These are phyloP conservation scores for Thaumatotibia leucotreta DNA, from an alignment of 1,140 invertebrate species.

Conservation along the genomic window DNA sequence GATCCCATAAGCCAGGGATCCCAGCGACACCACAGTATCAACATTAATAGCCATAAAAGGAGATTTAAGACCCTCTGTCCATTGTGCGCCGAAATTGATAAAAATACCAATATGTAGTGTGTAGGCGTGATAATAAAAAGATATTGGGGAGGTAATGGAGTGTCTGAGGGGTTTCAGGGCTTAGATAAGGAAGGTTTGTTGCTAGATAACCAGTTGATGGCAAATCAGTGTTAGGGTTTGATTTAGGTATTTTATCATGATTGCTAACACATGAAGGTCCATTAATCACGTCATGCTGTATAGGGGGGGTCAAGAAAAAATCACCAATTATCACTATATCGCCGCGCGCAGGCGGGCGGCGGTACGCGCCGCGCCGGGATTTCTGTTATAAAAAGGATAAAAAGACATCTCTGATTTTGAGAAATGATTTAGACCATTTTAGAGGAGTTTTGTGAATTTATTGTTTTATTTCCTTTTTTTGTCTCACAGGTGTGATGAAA, in stretches of 20 bases:
- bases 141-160: neutral
- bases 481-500: no score
- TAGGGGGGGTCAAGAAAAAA: no score
- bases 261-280: no score
- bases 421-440: no score
- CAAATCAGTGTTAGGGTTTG: neutral
- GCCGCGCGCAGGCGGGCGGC: no score
- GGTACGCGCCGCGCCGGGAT: no score
- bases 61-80: slow-evolving; percentile 3
- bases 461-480: no score
- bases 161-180: neutral
- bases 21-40: neutral
- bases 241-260: neutral
- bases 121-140: slow-evolving; percentile 3
- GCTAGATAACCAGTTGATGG: neutral
- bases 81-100: slow-evolving; percentile 12
- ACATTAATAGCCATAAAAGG: slow-evolving; percentile 12
- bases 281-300: no score
- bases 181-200: neutral
- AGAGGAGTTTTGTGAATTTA: no score
- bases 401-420: no score
- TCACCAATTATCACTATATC: no score
- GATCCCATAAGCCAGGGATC: neutral
- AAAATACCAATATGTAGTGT: slow-evolving; percentile 12
- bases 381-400: no score